These are phyloP conservation scores for Oncorhynchus keta DNA, from an alignment of 2,113 vertebrate genomes.

Conservation along the genomic window DNA sequence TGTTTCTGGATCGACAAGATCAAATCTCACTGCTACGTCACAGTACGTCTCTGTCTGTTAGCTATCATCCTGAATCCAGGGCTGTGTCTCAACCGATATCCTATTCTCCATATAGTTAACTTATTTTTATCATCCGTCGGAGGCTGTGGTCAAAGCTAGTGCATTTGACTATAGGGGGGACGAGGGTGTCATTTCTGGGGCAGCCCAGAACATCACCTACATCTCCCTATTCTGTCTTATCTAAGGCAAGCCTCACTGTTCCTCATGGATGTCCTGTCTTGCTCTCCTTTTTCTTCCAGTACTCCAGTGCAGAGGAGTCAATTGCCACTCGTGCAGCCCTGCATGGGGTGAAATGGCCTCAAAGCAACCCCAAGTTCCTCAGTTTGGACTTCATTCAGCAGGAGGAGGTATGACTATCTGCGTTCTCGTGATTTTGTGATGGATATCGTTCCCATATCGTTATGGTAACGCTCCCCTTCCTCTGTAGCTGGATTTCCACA, in stretches of 20 bases:
- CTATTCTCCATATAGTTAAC: constrained; percentile 83
- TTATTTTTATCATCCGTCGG: constrained; percentile 71
- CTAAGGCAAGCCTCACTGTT: not conserved
- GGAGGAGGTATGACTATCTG: constrained; percentile 78
- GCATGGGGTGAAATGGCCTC: constrained; percentile 91
- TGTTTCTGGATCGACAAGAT: constrained; percentile 95
- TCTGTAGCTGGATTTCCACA: constrained; percentile 85
- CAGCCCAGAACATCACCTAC: too few species aligned
- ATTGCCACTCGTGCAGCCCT: constrained; percentile 82
- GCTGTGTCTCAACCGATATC: constrained; percentile 62
- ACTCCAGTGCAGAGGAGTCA: constrained; percentile 83
- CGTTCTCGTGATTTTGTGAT: too few species aligned
- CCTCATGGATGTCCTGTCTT: not conserved
- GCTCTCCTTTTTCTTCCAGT: constrained; percentile 63
- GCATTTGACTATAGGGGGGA: too few species aligned
- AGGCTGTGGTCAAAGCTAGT: too few species aligned
- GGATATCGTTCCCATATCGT: too few species aligned
- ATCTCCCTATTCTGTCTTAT: not conserved
- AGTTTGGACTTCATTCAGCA: constrained; percentile 88
- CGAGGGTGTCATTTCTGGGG: not conserved
- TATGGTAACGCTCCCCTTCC: not conserved
- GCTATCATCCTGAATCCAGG: not conserved
- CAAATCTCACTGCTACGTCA: constrained; percentile 91
- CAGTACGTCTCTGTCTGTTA: constrained; percentile 60
- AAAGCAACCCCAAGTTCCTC: constrained; percentile 90